Evolutionary conservation across 2,888 invertebrate genomes (phyloP), one percentile per base, ranked within the genome.

Genomic region (Rhingia rostrata): DNA sequence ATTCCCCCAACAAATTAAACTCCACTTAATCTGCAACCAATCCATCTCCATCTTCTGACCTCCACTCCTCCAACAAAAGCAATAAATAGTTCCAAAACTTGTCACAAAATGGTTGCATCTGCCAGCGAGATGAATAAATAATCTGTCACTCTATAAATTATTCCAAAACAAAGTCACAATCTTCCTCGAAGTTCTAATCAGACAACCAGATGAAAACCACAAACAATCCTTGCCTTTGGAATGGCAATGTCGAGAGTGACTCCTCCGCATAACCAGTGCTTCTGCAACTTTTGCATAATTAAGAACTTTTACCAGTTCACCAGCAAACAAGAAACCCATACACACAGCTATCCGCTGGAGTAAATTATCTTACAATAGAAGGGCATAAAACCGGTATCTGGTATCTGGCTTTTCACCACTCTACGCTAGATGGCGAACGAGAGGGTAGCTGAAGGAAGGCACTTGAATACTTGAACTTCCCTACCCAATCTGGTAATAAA

Each of bases 241-340:
- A 39, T 53, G 30, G 10, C 30, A 32, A 22, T 22, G 22, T 22
- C 22, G 22, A 22, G 22, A 22, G 30, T n/a, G 58, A 73, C 75
- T 58, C 63, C 54, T 58, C 45, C 69, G 33, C 64, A 69, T 45
- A 66, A 70, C 78, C 82, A 82, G 73, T 73, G 83, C 63, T 73
- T 78, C 78, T 30, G 33, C 41, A 83, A 83, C 82, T 51, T 58
- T 60, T 81, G 80, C 72, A 78, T 70, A 72, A 66, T 72, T 79
- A 53, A 79, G 66, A 66, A 73, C 60, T 72, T 73, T 39, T 51
- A 53, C 67, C 74, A 56, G 67, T 74, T 80, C 33, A 33, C 70
- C 22, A 9, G n/a, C 54, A 47, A 30, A 30, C 7, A 30, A 33
- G 22, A 35, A 53, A 41, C 51, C 22, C 30, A 37, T 12, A 69